phyloP scores from a whole-genome alignment of 2,797 vertebrate species.

The Podarcis siculus region DNA sequence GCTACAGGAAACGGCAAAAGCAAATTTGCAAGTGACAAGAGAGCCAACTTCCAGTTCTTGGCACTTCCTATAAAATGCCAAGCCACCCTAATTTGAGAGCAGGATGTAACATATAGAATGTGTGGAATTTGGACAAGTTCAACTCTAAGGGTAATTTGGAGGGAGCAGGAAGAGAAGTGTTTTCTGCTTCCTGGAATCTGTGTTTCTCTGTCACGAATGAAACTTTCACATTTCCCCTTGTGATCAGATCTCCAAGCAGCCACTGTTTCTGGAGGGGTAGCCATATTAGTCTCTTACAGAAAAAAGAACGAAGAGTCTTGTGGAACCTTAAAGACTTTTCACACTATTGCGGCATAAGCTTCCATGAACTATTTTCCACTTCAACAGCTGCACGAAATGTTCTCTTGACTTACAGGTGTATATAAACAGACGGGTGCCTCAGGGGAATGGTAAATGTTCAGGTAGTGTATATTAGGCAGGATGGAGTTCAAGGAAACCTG shows the following conservation, averaged over 20 bases:
- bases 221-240: background rate
- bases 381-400: too few relatives aligned
- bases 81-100: background rate
- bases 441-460: too few relatives aligned
- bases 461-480: too few relatives aligned
- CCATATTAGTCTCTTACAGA: too few relatives aligned
- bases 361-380: too few relatives aligned
- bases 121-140: conserved; percentile 5
- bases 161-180: background rate
- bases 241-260: background rate
- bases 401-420: too few relatives aligned
- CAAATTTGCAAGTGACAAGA: background rate
- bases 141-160: background rate
- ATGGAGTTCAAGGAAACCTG: too few relatives aligned
- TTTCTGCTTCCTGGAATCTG: background rate
- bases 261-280: background rate
- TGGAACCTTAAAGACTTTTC: too few relatives aligned
- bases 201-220: background rate
- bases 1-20: background rate
- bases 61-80: background rate
- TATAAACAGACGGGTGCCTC: too few relatives aligned
- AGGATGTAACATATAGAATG: background rate
- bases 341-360: too few relatives aligned
- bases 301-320: too few relatives aligned
- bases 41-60: background rate